These are phyloP conservation scores for Drosophila siamana DNA, from an alignment of 2,888 invertebrate species.

Conservation along the genomic window DNA sequence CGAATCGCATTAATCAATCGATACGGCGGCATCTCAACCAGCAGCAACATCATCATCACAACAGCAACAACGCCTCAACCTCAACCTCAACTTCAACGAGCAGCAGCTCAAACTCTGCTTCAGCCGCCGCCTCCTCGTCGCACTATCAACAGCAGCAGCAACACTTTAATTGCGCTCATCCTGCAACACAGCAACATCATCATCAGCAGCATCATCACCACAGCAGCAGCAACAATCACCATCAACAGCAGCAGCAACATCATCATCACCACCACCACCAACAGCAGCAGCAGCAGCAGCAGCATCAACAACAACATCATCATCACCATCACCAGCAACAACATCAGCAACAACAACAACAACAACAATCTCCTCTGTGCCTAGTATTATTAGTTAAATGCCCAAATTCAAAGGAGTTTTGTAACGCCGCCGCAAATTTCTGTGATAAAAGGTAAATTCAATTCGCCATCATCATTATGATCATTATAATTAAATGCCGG, in stretches of 20 bases:
- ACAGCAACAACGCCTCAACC: slow-evolving; percentile 37
- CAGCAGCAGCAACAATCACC: too few relatives aligned
- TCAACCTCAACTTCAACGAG: slow-evolving; percentile 40
- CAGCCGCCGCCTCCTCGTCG: slow-evolving; percentile 51
- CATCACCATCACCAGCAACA: slow-evolving; percentile 35
- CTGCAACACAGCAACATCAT: slow-evolving; percentile 64
- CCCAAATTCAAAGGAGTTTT: slow-evolving; percentile 85
- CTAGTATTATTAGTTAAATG: slow-evolving; percentile 86
- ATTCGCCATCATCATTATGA: background rate
- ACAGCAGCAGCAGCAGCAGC: slow-evolving; percentile 51
- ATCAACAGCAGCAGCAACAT: slow-evolving; percentile 51
- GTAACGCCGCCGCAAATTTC: slow-evolving; percentile 85
- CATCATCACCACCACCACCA: slow-evolving; percentile 49
- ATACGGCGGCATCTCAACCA: slow-evolving; percentile 83
- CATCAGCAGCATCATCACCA: slow-evolving; percentile 52
- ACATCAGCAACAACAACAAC: slow-evolving; percentile 70
- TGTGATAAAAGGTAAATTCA: slow-evolving; percentile 85
- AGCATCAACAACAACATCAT: slow-evolving; percentile 33
- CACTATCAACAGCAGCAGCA: slow-evolving; percentile 56
- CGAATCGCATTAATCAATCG: slow-evolving; percentile 83
- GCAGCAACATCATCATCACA: slow-evolving; percentile 73
- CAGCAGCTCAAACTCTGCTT: slow-evolving; percentile 34
- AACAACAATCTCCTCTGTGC: slow-evolving; percentile 85
- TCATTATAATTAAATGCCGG: slow-evolving; percentile 7
- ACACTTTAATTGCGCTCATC: slow-evolving; percentile 70